Evolutionary conservation across 2,113 vertebrate genomes (phyloP).

Genomic region (Motacilla tschutschensis): DNA sequence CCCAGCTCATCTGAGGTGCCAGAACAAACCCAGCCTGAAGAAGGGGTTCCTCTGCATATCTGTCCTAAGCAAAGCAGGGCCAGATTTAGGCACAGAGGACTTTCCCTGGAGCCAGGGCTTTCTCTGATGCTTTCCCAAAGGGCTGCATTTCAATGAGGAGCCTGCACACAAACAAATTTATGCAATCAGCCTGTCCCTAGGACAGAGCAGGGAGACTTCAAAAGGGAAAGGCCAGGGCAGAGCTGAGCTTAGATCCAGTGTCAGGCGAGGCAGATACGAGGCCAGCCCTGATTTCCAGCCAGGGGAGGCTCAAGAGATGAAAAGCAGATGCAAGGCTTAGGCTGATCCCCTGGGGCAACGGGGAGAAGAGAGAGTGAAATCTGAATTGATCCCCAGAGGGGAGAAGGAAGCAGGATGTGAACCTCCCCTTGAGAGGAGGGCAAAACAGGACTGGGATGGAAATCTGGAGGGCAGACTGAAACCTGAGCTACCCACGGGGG

Average conservation of each 20-base stretch:
- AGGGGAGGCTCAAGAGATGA: conserved; percentile 22
- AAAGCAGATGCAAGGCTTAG: conserved; percentile 7
- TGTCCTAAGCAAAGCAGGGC: conserved; percentile 55
- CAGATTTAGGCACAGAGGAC: conserved; percentile 37
- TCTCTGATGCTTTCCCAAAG: conserved; percentile 57
- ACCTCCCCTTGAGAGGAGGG: conserved; percentile 34
- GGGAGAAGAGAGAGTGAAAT: background rate
- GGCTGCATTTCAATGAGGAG: conserved; percentile 39
- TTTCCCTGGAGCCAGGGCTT: conserved; percentile 48
- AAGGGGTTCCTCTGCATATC: conserved; percentile 35
- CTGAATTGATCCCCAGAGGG: conserved; percentile 32
- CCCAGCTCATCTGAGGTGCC: background rate
- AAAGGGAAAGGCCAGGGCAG: conserved; percentile 36
- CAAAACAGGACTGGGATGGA: conserved; percentile 28
- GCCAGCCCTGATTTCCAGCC: conserved; percentile 22
- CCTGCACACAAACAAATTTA: conserved; percentile 50
- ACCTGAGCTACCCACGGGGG: conserved; percentile 42
- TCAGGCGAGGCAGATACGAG: background rate
- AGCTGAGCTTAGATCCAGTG: conserved; percentile 16
- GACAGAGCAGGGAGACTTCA: conserved; percentile 46
- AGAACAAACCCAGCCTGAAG: conserved; percentile 33
- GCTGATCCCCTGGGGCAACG: background rate
- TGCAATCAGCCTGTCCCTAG: conserved; percentile 44
- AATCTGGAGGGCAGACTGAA: conserved; percentile 46
- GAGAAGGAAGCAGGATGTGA: conserved; percentile 55